phyloP scores from a whole-genome alignment of 1,140 invertebrate genomes.

The Cyclina sinensis region DNA sequence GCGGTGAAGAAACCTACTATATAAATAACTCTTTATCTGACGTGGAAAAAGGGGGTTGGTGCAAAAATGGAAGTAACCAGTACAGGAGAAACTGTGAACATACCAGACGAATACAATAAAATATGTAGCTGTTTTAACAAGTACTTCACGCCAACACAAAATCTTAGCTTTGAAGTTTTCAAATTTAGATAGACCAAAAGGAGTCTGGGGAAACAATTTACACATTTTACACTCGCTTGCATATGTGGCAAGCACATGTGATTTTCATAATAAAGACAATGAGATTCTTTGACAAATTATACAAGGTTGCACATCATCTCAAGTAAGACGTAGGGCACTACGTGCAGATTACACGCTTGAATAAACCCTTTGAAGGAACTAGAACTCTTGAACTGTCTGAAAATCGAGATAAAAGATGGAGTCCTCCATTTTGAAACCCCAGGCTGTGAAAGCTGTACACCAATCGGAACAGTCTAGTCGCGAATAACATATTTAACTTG shows the following conservation, averaged over 20 bases:
- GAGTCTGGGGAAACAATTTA: not conserved
- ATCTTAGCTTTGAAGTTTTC: too few relatives aligned
- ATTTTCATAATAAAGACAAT: constrained; percentile 11
- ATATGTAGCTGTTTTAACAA: not conserved
- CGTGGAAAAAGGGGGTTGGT: not conserved
- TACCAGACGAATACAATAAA: too few relatives aligned
- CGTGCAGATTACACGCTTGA: not conserved
- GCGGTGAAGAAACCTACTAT: constrained; percentile 16
- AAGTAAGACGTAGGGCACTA: not conserved
- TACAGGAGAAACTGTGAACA: too few relatives aligned
- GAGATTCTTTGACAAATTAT: constrained; percentile 2
- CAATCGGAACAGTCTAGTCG: too few relatives aligned
- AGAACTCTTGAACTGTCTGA: not conserved
- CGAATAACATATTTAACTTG: too few relatives aligned
- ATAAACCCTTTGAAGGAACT: not conserved
- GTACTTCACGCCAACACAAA: constrained; percentile 1
- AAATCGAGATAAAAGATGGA: not conserved
- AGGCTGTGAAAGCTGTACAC: too few relatives aligned
- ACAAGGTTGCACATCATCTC: not conserved
- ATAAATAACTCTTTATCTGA: constrained; percentile 23
- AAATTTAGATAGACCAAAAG: not conserved
- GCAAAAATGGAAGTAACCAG: not conserved
- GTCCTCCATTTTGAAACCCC: too few relatives aligned
- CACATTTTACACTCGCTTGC: not conserved
- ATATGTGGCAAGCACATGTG: constrained; percentile 18